A percentile compares a stretch with the other conserved stretches of the same genome.
Conservation (phyloP, 2,113 vertebrate genomes). For the Pseudolaguvia tuberculata region DNA sequence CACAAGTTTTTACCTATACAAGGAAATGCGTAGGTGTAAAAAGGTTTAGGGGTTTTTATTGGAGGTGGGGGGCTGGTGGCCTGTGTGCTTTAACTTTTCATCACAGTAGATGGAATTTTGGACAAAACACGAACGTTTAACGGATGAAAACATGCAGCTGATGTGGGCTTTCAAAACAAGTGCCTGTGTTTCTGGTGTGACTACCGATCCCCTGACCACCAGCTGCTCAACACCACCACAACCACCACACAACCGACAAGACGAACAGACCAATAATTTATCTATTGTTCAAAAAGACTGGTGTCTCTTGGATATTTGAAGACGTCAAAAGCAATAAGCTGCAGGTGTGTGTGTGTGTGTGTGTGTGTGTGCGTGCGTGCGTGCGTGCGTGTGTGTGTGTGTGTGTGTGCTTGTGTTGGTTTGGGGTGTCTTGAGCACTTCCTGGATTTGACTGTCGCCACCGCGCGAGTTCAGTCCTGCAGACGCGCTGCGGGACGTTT, state of each 20-base stretch:
- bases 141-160: conserved; percentile 24
- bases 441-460: conserved; percentile 38
- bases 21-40: too few relatives aligned
- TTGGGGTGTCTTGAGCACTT: conserved; percentile 30
- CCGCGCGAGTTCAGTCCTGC: conserved; percentile 22
- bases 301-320: neutral
- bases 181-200: neutral
- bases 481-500: conserved; percentile 5
- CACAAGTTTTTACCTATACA: too few relatives aligned
- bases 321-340: neutral
- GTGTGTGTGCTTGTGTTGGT: conserved; percentile 25
- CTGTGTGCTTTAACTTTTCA: too few relatives aligned
- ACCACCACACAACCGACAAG: too few relatives aligned
- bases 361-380: neutral
- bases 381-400: neutral
- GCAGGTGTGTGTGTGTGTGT: neutral
- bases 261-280: too few relatives aligned
- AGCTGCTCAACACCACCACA: neutral
- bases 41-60: too few relatives aligned
- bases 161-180: conserved; percentile 5
- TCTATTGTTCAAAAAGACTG: neutral
- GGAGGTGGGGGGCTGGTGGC: too few relatives aligned
- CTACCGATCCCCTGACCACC: conserved; percentile 9
- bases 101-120: too few relatives aligned
- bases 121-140: too few relatives aligned